A percentile compares a stretch with the other conserved stretches of the same genome.
phyloP scores from a whole-genome alignment of 2,797 vertebrate genomes.

The Apogon hyalosoma region DNA sequence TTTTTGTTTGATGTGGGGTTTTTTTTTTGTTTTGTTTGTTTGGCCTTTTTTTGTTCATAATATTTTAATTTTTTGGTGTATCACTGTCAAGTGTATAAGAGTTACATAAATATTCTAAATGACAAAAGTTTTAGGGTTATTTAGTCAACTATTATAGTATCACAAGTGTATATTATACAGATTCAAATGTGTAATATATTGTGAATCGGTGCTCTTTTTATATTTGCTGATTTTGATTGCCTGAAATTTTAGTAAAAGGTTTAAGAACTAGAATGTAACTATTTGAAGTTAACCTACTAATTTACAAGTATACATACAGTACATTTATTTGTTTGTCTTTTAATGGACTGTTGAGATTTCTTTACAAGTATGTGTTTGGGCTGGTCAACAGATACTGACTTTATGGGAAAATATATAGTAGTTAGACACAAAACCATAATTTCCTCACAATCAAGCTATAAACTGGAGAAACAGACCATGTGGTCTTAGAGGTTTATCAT shows the following conservation, averaged over 20 bases:
- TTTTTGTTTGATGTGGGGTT: slow-evolving; percentile 14
- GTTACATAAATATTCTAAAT: slow-evolving; percentile 61
- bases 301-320: slow-evolving; percentile 56
- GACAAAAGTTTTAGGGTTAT: slow-evolving; percentile 58
- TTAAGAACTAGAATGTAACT: slow-evolving; percentile 69
- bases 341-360: slow-evolving; percentile 48
- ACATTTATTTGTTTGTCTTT: slow-evolving; percentile 61
- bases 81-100: slow-evolving; percentile 61
- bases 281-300: slow-evolving; percentile 66
- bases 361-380: slow-evolving; percentile 62
- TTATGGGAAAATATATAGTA: slow-evolving; percentile 51
- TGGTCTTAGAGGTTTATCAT: slow-evolving; percentile 45
- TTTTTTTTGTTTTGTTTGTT: slow-evolving; percentile 18
- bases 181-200: slow-evolving; percentile 81
- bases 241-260: slow-evolving; percentile 62
- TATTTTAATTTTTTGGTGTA: slow-evolving; percentile 52
- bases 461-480: slow-evolving; percentile 50
- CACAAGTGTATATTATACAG: slow-evolving; percentile 79
- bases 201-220: slow-evolving; percentile 81
- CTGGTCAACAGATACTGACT: slow-evolving; percentile 58
- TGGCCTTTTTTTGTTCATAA: slow-evolving; percentile 48
- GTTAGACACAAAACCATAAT: slow-evolving; percentile 52
- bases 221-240: slow-evolving; percentile 72
- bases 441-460: slow-evolving; percentile 51
- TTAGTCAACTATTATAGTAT: slow-evolving; percentile 72